Conservation (phyloP, 35 echinoderm and acorn worm genomes). For the Acanthaster planci region DNA sequence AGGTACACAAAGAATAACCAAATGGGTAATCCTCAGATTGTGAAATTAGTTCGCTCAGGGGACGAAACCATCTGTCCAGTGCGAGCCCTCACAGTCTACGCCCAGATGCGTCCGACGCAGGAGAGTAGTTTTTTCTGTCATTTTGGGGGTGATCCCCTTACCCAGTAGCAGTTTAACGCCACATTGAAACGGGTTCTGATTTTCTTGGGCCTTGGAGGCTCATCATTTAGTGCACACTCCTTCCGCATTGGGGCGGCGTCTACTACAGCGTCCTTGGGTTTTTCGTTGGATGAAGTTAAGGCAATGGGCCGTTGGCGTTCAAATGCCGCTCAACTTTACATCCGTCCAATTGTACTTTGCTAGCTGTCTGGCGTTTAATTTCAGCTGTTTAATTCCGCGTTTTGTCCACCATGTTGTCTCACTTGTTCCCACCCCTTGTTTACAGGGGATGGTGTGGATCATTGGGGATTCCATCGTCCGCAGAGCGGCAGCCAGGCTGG, state of each 20-base stretch:
- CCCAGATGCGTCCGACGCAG: neutral
- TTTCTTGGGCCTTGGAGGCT: neutral
- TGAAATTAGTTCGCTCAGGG: neutral
- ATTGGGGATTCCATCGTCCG: constrained; percentile 10
- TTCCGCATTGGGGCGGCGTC: too few relatives aligned
- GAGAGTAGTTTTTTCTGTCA: neutral
- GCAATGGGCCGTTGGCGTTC: constrained; percentile 2
- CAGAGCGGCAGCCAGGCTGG: neutral
- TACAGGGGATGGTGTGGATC: constrained; percentile 26
- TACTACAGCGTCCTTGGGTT: too few relatives aligned
- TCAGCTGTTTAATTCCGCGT: too few relatives aligned
- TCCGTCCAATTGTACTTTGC: neutral
- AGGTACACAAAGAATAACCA: neutral
- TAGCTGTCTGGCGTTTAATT: neutral
- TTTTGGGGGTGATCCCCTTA: neutral
- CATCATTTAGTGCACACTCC: too few relatives aligned
- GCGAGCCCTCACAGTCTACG: neutral
- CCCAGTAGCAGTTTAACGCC: neutral
- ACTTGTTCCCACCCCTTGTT: neutral
- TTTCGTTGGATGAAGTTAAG: too few relatives aligned
- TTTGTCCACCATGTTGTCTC: too few relatives aligned
- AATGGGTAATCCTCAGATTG: neutral
- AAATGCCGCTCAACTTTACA: neutral
- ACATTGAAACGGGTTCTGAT: neutral
- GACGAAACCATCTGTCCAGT: neutral